Conservation (phyloP, 2,888 invertebrate genomes). For the Harpagoxenus sublaevis region DNA sequence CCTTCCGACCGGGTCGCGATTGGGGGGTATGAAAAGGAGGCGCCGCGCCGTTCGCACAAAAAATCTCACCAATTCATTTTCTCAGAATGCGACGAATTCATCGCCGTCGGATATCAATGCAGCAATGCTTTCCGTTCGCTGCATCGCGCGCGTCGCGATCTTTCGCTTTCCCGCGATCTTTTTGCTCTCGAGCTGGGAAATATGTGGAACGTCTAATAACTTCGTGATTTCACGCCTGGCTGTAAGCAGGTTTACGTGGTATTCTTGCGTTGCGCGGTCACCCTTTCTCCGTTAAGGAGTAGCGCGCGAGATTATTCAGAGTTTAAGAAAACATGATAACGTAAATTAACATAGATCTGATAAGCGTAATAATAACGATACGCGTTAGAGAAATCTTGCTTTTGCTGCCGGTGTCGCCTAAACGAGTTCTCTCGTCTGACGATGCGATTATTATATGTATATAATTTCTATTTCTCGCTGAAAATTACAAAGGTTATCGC, state of each 20-base stretch:
- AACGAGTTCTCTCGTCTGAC: not conserved
- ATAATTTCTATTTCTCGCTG: not conserved
- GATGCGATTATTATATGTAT: not conserved
- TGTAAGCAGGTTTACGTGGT: not conserved
- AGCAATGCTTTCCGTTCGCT: not conserved
- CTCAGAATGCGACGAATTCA: not conserved
- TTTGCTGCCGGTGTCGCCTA: not conserved
- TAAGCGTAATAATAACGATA: not conserved
- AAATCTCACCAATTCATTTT: not conserved
- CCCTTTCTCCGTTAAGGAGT: not conserved
- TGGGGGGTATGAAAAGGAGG: conserved; percentile 28
- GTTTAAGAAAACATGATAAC: not conserved
- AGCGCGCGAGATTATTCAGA: not conserved
- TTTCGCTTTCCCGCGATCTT: not conserved
- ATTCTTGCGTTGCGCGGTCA: not conserved
- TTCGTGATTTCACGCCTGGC: not conserved
- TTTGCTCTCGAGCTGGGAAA: not conserved
- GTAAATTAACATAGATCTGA: not conserved
- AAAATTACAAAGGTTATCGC: not conserved
- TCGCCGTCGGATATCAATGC: not conserved
- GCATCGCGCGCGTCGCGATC: not conserved
- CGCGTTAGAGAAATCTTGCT: not conserved
- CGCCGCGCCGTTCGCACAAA: not conserved
- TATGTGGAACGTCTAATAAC: conserved; percentile 13
- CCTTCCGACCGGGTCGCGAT: conserved; percentile 44